Percentiles rank a stretch among this genome's conserved stretches.
Conservation (phyloP, 2,888 invertebrate species). For the Phytoseiulus persimilis region DNA sequence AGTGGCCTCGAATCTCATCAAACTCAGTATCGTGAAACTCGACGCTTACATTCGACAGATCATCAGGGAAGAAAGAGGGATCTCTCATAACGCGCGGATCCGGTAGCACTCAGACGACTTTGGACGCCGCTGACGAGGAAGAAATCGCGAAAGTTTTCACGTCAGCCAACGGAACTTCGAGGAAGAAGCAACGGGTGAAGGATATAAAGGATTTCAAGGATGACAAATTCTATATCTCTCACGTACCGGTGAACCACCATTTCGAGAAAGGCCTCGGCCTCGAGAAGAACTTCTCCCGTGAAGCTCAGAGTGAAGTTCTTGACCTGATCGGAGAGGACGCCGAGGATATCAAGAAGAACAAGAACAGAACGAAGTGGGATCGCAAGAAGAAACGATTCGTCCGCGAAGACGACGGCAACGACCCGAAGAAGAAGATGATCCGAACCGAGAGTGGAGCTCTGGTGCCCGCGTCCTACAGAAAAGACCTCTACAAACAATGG, state of each 20-base stretch:
- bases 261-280: constrained; percentile 68
- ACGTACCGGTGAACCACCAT: constrained; percentile 71
- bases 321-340: constrained; percentile 76
- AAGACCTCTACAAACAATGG: constrained; percentile 71
- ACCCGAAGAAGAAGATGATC: constrained; percentile 65
- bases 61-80: neutral
- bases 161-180: constrained; percentile 25
- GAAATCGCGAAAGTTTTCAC: constrained; percentile 31
- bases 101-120: neutral
- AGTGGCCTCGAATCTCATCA: too few species aligned
- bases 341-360: constrained; percentile 58
- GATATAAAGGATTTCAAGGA: constrained; percentile 52
- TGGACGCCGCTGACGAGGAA: constrained; percentile 30
- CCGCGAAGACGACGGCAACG: constrained; percentile 49
- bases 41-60: neutral
- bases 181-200: constrained; percentile 43
- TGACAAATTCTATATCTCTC: constrained; percentile 77
- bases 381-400: constrained; percentile 92
- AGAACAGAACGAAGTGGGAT: constrained; percentile 64
- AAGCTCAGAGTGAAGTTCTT: constrained; percentile 68
- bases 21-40: too few species aligned
- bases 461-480: constrained; percentile 88
- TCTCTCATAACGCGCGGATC: neutral
- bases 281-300: constrained; percentile 66
- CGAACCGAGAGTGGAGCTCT: constrained; percentile 89